phyloP scores from a whole-genome alignment of 2,113 vertebrate genomes.

The Delphinus delphis region DNA sequence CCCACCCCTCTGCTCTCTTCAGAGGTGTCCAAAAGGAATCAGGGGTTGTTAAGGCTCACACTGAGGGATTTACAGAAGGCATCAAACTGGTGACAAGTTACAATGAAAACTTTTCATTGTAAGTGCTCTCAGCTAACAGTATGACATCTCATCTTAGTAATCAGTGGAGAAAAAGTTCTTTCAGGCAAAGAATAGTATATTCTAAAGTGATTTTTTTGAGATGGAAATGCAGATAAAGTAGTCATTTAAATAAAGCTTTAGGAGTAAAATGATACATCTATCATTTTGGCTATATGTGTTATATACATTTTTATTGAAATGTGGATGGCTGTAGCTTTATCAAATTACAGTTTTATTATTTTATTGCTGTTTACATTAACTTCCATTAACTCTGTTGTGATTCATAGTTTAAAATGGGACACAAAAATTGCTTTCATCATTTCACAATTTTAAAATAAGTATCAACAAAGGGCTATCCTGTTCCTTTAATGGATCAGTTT shows the following conservation, averaged over 20 bases:
- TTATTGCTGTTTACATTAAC: slow-evolving; percentile 83
- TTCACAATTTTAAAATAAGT: slow-evolving; percentile 81
- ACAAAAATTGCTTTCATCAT: slow-evolving; percentile 83
- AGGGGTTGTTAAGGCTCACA: slow-evolving; percentile 55
- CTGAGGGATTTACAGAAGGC: slow-evolving; percentile 51
- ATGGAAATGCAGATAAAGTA: slow-evolving; percentile 60
- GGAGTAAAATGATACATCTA: slow-evolving; percentile 78
- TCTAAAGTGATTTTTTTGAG: slow-evolving; percentile 9
- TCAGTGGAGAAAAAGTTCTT: slow-evolving; percentile 58
- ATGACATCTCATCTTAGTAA: slow-evolving; percentile 47
- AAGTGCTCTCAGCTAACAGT: slow-evolving; percentile 62
- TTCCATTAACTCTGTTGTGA: slow-evolving; percentile 86
- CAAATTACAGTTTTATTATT: slow-evolving; percentile 82
- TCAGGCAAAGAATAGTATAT: slow-evolving; percentile 53
- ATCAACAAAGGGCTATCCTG: slow-evolving; percentile 76
- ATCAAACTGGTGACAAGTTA: slow-evolving; percentile 61
- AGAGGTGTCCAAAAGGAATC: slow-evolving; percentile 67
- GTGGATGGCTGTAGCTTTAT: slow-evolving; percentile 78
- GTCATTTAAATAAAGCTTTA: slow-evolving; percentile 72
- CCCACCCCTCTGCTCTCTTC: slow-evolving; percentile 55
- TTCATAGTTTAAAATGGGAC: slow-evolving; percentile 81
- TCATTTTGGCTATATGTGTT: slow-evolving; percentile 74
- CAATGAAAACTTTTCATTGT: slow-evolving; percentile 61
- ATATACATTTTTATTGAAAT: slow-evolving; percentile 79
- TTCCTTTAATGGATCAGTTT: slow-evolving; percentile 80